Percentiles rank a stretch among this genome's conserved stretches.
phyloP scores from a whole-genome alignment of 2,113 vertebrate species.

The Periophthalmus modestus region DNA sequence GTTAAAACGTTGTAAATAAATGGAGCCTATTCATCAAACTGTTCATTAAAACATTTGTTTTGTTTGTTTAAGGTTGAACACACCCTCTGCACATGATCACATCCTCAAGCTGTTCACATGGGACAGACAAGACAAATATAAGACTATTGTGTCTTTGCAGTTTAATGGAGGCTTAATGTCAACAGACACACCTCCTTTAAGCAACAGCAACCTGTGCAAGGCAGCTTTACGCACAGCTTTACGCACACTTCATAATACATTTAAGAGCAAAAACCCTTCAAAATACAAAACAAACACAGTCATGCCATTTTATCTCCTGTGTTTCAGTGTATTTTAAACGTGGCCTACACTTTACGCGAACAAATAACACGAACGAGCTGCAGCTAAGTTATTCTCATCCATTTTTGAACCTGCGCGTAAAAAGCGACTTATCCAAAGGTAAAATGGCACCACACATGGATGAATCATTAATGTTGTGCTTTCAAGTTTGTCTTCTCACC shows the following conservation, averaged over 20 bases:
- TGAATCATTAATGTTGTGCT: neutral
- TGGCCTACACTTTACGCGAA: neutral
- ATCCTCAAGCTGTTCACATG: neutral
- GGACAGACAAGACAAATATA: neutral
- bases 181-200: slow-evolving; percentile 50
- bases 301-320: neutral
- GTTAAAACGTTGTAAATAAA: neutral
- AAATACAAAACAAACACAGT: neutral
- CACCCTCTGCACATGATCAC: too few relatives aligned
- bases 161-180: neutral
- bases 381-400: slow-evolving; percentile 21
- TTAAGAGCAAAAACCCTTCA: neutral
- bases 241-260: neutral
- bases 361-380: slow-evolving; percentile 7
- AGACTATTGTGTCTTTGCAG: neutral
- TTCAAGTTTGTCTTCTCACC: slow-evolving; percentile 35
- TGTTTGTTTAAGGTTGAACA: neutral
- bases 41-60: neutral
- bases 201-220: neutral
- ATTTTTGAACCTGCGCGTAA: slow-evolving; percentile 9
- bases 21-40: neutral
- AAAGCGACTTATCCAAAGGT: neutral
- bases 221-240: neutral
- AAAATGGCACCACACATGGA: neutral
- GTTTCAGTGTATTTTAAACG: neutral